Evolutionary conservation across 2,888 invertebrate genomes (phyloP).

Genomic region (Hedya salicella): DNA sequence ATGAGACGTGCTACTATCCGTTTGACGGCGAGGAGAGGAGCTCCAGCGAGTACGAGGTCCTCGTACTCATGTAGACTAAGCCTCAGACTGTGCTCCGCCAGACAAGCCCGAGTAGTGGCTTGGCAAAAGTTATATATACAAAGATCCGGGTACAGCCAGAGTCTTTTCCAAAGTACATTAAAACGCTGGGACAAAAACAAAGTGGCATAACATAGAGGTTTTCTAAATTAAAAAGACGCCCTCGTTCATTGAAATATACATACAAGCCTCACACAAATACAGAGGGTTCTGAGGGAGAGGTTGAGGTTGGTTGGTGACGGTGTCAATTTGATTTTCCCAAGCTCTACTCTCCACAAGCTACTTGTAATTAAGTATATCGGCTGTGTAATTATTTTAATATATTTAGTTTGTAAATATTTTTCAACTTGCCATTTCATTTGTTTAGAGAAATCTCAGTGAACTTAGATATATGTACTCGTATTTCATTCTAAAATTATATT

Average conservation of each 20-base stretch:
- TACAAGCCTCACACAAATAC: too few relatives aligned
- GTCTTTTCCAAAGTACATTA: too few relatives aligned
- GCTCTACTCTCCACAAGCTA: not conserved
- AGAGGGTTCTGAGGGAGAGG: not conserved
- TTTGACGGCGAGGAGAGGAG: slow-evolving; percentile 88
- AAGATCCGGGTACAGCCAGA: too few relatives aligned
- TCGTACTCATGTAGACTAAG: slow-evolving; percentile 77
- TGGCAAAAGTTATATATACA: too few relatives aligned
- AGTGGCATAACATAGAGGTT: not conserved
- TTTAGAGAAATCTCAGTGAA: not conserved
- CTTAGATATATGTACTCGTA: not conserved
- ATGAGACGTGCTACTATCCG: slow-evolving; percentile 87
- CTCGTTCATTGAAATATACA: too few relatives aligned
- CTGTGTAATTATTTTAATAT: not conserved
- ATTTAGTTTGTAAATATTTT: not conserved
- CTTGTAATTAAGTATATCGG: too few relatives aligned
- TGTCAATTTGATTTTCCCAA: not conserved
- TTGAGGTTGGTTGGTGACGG: not conserved
- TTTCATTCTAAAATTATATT: too few relatives aligned
- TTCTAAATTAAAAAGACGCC: not conserved
- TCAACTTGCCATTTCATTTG: slow-evolving; percentile 18
- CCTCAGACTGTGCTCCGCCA: not conserved
- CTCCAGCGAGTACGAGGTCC: slow-evolving; percentile 88
- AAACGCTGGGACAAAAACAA: too few relatives aligned
- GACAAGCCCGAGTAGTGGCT: too few relatives aligned